Evolutionary conservation across 2,113 vertebrate genomes (phyloP).

Genomic region (Ahaetulla prasina): DNA sequence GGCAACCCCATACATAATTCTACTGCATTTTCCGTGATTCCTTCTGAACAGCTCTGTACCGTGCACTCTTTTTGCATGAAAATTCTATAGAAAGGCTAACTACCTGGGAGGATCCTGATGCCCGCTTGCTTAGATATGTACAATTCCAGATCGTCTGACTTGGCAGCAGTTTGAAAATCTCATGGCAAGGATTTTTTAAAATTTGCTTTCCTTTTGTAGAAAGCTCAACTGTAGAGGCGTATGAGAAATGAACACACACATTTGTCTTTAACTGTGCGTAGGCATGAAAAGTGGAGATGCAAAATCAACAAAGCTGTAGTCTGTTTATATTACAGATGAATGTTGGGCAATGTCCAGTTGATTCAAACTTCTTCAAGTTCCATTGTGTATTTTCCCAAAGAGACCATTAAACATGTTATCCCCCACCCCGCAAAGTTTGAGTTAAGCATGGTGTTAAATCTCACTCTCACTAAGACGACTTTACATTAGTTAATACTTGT

Average conservation of each 20-base stretch:
- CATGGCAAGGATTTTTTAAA: not conserved
- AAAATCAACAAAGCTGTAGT: not conserved
- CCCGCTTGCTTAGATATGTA: not conserved
- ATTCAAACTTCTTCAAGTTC: not conserved
- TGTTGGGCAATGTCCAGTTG: not conserved
- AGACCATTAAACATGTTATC: not conserved
- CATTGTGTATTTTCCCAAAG: not conserved
- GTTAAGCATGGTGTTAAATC: not conserved
- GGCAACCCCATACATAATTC: not conserved
- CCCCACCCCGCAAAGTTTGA: not conserved
- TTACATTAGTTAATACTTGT: not conserved
- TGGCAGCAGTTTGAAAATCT: not conserved
- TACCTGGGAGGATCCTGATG: not conserved
- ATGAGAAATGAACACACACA: not conserved
- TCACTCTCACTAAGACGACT: not conserved
- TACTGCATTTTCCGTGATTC: not conserved
- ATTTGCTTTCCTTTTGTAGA: not conserved
- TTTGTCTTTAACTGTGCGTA: not conserved
- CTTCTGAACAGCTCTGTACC: not conserved
- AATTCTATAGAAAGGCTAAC: not conserved
- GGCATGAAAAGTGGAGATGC: not conserved
- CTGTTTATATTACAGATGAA: not conserved
- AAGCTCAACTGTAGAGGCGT: not conserved
- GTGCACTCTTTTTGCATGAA: not conserved
- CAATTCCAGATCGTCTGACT: no score